Base-by-base conservation (phyloP, 2,797 vertebrate genomes). In the Microcaecilia unicolor region DNA sequence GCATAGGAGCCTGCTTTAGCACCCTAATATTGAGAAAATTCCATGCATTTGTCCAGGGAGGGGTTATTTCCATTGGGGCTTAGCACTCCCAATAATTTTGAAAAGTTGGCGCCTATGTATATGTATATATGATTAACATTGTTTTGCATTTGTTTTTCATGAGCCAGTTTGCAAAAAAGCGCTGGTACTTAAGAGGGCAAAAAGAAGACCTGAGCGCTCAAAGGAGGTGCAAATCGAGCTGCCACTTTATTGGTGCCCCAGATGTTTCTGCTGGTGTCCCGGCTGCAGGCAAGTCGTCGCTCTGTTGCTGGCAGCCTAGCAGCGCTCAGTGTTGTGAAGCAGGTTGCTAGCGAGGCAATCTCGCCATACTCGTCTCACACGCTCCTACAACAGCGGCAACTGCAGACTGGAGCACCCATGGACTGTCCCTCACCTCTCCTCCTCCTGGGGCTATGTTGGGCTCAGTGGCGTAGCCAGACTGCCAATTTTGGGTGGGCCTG, bases 341-440 rank as follows among this genome's bases (percentile, higher is more conserved):
- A 90, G 88, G 89, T 91, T 89, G 86, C 80, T 84, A 64, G 72
- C 74, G 79, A 72, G 58, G 74, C 81, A 85, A 72, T 90, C 89
- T 91, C 89, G 90, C 90, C 90, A 93, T 86, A 91, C 47, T 57
- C 61, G 28, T 3, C 6, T 9, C 15, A 17, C 30, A 17, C 18
- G 10, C 15, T 9, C 13, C 3, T 9, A 2, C 26, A n/a, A 7
- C 7, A n/a, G 31, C 9, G 4, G 29, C 15, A 9, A 29, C 27
- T 4, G n/a, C n/a, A n/a, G n/a, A n/a, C n/a, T n/a, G n/a, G n/a
- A n/a, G 15, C 28, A 45, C 42, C 20, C n/a, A n/a, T n/a, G 37
- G 37, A 37, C 37, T 24, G 15, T 13, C 28, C 28, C 34, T 27
- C 13, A n/a, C n/a, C n/a, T n/a, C n/a, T n/a, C n/a, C n/a, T n/a